Evolutionary conservation across 2,113 vertebrate species (phyloP), one percentile per base, ranked within the genome.

Genomic region (Alouatta palliata): DNA sequence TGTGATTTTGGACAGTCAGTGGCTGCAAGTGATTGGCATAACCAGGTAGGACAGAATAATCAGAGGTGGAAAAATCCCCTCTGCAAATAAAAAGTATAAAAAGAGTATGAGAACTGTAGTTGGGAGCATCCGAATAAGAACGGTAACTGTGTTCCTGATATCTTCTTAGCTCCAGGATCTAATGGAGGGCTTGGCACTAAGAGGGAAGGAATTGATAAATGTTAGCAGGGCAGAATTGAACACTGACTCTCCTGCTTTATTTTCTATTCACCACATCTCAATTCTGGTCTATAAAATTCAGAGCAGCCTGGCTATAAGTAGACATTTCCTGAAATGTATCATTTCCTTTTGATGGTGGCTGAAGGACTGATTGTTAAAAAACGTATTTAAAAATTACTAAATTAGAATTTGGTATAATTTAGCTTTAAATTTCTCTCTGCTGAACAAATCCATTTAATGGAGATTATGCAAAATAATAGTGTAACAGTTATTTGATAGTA

Each of bases 391-490:
- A 84, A 95, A 79, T 80, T 71, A 73, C 52, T 56, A 35, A 58
- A 64, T 82, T 35, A 56, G 52, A 87, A 73, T 87, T 93, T 73
- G 56, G 64, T 87, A 58, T 91, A 82, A 89, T 13, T 88, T 35
- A 47, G 56, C 40, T 88, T 52, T 83, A 80, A 94, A 79, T 70
- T 77, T 86, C 61, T 90, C 82, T 91, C 83, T 89, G 68, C 37
- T 79, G 58, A 96, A 97, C 73, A 91, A 71, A 56, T 76, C 54
- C 47, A 80, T 96, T 91, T 85, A 81, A 89, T 54, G 76, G 79
- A 73, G 45, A 73, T 85, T 58, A 91, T 89, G 90, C 81, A 93
- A 96, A 93, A 90, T 91, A 90, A 87, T 56, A 90, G 43, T 35
- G 17, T 4, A 86, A 68, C 21, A 61, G 3, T 91, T 81, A 95